These are phyloP conservation scores for Danio choprae DNA, from an alignment of 2,797 vertebrate genomes.

Conservation along the genomic window DNA sequence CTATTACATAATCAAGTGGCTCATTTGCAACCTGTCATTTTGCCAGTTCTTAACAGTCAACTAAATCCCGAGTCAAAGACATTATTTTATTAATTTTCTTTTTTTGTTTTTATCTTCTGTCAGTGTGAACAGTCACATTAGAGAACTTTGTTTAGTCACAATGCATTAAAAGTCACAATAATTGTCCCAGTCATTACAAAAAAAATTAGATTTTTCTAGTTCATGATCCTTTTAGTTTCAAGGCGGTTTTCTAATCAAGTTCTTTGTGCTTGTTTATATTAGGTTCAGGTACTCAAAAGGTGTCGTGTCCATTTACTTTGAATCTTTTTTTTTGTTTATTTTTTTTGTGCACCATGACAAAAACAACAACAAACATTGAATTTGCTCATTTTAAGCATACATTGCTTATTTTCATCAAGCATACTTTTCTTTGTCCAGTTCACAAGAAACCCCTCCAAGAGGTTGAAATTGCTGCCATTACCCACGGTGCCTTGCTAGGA, in stretches of 20 bases:
- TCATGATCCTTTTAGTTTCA: no score
- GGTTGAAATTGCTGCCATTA: constrained; percentile 99
- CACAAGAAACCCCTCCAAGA: constrained; percentile 99
- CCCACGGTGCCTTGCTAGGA: constrained; percentile 98
- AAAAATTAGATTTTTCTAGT: no score
- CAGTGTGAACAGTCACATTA: no score
- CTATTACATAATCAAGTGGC: no score
- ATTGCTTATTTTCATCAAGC: constrained; percentile 17
- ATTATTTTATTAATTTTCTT: no score
- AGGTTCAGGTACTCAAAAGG: not conserved
- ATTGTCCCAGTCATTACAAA: no score
- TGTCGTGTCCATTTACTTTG: not conserved
- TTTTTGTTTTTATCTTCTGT: no score
- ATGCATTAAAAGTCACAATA: no score
- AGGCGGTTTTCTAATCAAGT: not conserved
- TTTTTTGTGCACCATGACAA: not conserved
- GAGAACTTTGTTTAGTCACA: no score
- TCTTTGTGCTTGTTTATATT: not conserved
- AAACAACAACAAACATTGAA: not conserved
- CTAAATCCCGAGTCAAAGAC: no score
- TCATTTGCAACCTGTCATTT: no score
- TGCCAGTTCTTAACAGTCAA: no score
- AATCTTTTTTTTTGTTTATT: not conserved
- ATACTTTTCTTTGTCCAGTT: constrained; percentile 75
- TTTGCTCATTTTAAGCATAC: not conserved